Evolutionary conservation across 2,888 invertebrate genomes (phyloP), one percentile per base, ranked within the genome.

Genomic region (Plagodis dolabraria): DNA sequence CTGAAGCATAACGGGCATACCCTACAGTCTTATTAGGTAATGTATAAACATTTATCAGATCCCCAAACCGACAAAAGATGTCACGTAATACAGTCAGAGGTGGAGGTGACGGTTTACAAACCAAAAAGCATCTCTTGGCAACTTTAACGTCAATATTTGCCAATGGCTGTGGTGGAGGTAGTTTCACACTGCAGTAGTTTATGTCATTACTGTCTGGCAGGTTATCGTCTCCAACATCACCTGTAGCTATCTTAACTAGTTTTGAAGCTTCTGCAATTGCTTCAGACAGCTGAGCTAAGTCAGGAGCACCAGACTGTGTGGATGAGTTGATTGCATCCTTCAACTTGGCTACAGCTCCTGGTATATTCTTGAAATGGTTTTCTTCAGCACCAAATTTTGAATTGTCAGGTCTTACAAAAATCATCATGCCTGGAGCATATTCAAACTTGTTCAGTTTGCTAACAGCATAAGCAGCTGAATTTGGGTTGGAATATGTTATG

Each of bases 401-500:
- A 47, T 79, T 81, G 58, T 95, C 95, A 9, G 95, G 95, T 76
- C 95, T 95, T 0, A 97, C 96, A 75, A 96, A 96, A 67, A 98
- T 93, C 63, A 96, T 94, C 75, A 96, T 95, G 12, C 98, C 98
- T 33, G 97, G 96, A 0, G 98, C 98, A 88, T 98, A 98, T 85
- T 98, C 98, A 85, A 98, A 96, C 5, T 97, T 96, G 83, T 98
- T 96, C 47, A 98, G 93, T 85, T 98, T 98, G 68, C 97, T 96
- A 71, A 96, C 95, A 48, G 96, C 97, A 87, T 97, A 96, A 0
- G 89, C 81, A 49, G 92, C 92, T 12, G 87, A 87, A 10, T 82
- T 74, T 0, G 88, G 87, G 68, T 88, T 92, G 0, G 86, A 80
- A 66, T 89, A 92, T 40, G 80, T 68, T 1, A 82, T 85, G 48